Base-by-base conservation (phyloP, 2,113 vertebrate species). In the Symphodus melops region DNA sequence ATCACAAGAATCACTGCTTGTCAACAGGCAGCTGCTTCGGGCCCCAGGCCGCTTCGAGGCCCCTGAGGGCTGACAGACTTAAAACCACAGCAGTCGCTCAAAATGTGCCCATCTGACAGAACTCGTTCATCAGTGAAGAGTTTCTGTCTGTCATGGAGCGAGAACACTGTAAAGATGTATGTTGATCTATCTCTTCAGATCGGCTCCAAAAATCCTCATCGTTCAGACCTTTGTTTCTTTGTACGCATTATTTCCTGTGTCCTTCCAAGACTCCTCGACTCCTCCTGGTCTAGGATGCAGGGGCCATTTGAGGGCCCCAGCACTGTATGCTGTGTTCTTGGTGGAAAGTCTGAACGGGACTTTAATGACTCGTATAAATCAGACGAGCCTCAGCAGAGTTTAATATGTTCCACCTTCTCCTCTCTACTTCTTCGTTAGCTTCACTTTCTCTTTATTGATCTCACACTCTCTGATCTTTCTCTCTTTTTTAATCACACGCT, bases 401-500 rank as follows among this genome's bases (percentile, higher is more conserved):
- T 63, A 57, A 71, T 61, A 46, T 21, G 2, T 70, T 55, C 72
- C 55, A n/a, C 54, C 60, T 41, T 28, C n/a, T 46, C 62, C 4
- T 51, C 21, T 3, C 28, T 42, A 49, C 16, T 33, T 52, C 28
- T 59, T 66, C 44, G 49, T 78, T 74, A 59, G 23, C 67, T 60
- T 52, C 11, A n/a, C 58, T 62, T 46, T 55, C 44, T 51, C 17
- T 5, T n/a, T 25, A 65, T 66, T 33, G 55, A 68, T 63, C 61
- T 33, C 28, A 33, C 28, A 33, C 4, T 5, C 39, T 39, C 53
- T 44, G 0, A 11, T 2, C 7, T 10, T 49, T 1, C 55, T 77
- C 57, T 68, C 63, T 70, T 77, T 70, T 77, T 72, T 37, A 63
- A 66, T 72, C 20, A 61, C n/a, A 41, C 33, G 4, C 48, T 25